Base-by-base conservation (phyloP, 2,888 invertebrate species). In the Dorcus hopei region DNA sequence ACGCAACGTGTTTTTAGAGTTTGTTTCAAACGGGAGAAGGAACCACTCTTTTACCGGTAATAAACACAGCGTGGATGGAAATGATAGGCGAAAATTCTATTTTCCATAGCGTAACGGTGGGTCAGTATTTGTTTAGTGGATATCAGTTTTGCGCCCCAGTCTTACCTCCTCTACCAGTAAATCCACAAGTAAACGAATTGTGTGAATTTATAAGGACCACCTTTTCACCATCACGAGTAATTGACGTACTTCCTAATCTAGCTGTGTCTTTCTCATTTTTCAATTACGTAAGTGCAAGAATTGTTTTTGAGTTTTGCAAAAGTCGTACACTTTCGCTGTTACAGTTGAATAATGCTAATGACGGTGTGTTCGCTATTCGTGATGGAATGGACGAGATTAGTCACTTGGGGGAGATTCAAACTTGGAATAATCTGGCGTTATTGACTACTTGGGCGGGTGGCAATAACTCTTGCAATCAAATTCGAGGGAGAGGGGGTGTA, bases 301-400 rank as follows among this genome's bases (percentile, higher is more conserved):
- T n/a, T 11, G 8, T 19, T 19, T 14, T 49, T 49, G 5, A 33
- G 7, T 49, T 23, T 19, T 9, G 9, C 9, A n/a, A 40, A 9
- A 38, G 19, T 50, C 14, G 9, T 16, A 38, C 8, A 9, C 4
- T 52, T 26, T 9, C 42, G 16, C 52, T 19, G 64, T 68, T 66
- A 38, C 72, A 88, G 88, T 88, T 87, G 84, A 82, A 87, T 66
- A 77, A 80, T 14, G 80, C 80, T 0, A 82, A 83, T 9, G 84
- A 86, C 64, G 81, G 83, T 0, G 78, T 81, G 1, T 87, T 84
- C 69, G 82, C 82, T 61, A 82, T 87, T 0, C 74, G 80, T 39
- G 80, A 83, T n/a, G 87, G 87, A 4, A 66, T 81, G n/a, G 74
- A 79, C 0, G 78, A 85, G 63, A 69, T 80, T 0, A 68, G 66